phyloP scores from a whole-genome alignment of 2,113 vertebrate genomes.

The Dunckerocampus dactyliophorus region DNA sequence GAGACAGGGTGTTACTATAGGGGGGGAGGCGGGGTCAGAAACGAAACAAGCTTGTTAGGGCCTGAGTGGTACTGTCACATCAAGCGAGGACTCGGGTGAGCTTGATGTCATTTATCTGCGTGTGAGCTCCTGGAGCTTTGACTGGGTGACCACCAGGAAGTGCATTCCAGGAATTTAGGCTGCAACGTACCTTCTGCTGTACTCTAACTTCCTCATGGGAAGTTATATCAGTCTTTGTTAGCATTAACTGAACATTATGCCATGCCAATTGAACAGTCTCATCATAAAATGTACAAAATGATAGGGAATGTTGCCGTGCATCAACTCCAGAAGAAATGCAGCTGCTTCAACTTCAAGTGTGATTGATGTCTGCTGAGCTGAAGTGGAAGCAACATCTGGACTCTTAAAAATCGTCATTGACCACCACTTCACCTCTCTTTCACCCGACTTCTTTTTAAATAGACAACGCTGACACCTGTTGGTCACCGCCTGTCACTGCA shows the following conservation, averaged over 20 bases:
- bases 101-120: neutral
- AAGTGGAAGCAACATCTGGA: neutral
- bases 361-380: neutral
- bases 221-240: no score
- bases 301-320: neutral
- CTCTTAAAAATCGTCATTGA: conserved; percentile 6
- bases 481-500: conserved; percentile 1
- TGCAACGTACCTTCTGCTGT: no score
- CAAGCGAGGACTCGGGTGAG: neutral
- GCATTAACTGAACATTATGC: neutral
- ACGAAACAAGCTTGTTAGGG: conserved; percentile 52
- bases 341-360: neutral
- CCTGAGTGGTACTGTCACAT: conserved; percentile 16
- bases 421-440: neutral
- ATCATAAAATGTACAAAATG: neutral
- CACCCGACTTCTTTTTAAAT: neutral
- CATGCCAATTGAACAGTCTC: neutral
- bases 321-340: neutral
- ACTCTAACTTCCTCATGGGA: no score
- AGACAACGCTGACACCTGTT: conserved; percentile 21
- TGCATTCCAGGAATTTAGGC: neutral
- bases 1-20: conserved; percentile 3
- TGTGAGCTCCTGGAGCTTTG: neutral
- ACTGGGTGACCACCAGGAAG: neutral
- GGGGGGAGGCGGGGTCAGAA: conserved; percentile 43